phyloP scores from a whole-genome alignment of 2,113 vertebrate species.

The Corapipo altera region DNA sequence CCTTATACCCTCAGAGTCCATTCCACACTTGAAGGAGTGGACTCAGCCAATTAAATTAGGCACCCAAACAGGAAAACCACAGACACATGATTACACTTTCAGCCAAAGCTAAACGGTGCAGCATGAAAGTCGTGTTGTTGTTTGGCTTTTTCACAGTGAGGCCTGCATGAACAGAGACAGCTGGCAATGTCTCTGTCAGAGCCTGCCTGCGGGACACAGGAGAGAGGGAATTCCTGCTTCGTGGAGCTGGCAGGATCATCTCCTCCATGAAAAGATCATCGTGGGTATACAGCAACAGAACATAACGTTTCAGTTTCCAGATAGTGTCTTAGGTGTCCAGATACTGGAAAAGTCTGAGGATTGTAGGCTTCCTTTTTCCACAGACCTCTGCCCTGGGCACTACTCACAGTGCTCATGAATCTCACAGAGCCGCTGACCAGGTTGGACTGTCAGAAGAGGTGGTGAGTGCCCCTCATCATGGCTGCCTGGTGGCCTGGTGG shows the following conservation, averaged over 20 bases:
- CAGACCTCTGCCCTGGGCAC: neutral
- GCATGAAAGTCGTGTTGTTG: slow-evolving; percentile 17
- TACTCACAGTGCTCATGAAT: neutral
- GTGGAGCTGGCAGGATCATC: neutral
- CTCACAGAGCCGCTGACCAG: neutral
- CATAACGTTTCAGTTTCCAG: neutral
- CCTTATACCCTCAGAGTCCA: slow-evolving; percentile 34
- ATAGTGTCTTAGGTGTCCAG: neutral
- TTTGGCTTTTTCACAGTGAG: slow-evolving; percentile 17
- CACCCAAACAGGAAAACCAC: slow-evolving; percentile 70
- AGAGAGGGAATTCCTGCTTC: neutral
- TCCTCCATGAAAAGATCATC: neutral
- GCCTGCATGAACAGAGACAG: slow-evolving; percentile 25
- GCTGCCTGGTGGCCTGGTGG: neutral
- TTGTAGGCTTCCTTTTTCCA: neutral
- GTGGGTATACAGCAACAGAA: neutral
- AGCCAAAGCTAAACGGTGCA: slow-evolving; percentile 33
- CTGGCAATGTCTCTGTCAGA: neutral
- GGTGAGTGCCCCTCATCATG: rapidly evolving
- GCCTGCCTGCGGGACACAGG: neutral
- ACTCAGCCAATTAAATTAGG: slow-evolving; percentile 46
- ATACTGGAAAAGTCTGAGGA: neutral
- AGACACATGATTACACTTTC: slow-evolving; percentile 38
- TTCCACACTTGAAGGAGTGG: slow-evolving; percentile 30
- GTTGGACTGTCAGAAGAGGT: neutral